phyloP scores from a whole-genome alignment of 2,888 invertebrate genomes.

The Monopis laevigella region DNA sequence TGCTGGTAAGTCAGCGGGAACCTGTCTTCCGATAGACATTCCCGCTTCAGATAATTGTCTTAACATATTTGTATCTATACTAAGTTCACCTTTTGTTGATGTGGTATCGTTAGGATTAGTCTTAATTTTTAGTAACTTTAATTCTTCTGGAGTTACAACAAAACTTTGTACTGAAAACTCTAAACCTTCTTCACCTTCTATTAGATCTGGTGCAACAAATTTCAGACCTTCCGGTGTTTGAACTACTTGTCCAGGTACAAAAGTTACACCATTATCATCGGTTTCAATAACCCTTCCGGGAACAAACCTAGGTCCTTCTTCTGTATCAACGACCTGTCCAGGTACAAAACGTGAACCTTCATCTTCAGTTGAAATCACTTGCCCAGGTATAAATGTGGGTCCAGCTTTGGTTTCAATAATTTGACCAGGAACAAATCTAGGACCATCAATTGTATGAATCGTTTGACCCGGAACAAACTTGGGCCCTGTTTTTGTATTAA shows the following conservation, averaged over 20 bases:
- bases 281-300: constrained; percentile 78
- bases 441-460: constrained; percentile 74
- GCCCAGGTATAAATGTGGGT: constrained; percentile 81
- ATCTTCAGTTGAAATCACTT: constrained; percentile 73
- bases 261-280: constrained; percentile 74
- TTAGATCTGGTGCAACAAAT: constrained; percentile 75
- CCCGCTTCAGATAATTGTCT: constrained; percentile 74
- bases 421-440: constrained; percentile 81
- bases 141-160: constrained; percentile 60
- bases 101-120: constrained; percentile 60
- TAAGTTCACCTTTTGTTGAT: constrained; percentile 66
- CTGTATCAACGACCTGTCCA: constrained; percentile 77
- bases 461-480: constrained; percentile 78
- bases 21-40: constrained; percentile 73
- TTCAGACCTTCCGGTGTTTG: constrained; percentile 76
- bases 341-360: constrained; percentile 70
- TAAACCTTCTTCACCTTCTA: constrained; percentile 71
- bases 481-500: constrained; percentile 71
- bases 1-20: constrained; percentile 67
- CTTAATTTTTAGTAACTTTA: constrained; percentile 57
- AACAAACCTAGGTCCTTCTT: constrained; percentile 75
- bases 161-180: constrained; percentile 79
- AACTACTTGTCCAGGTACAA: constrained; percentile 82
- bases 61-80: constrained; percentile 72
- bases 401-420: constrained; percentile 79